Evolutionary conservation across 2,888 invertebrate genomes (phyloP).

Genomic region (Esperia sulphurella): DNA sequence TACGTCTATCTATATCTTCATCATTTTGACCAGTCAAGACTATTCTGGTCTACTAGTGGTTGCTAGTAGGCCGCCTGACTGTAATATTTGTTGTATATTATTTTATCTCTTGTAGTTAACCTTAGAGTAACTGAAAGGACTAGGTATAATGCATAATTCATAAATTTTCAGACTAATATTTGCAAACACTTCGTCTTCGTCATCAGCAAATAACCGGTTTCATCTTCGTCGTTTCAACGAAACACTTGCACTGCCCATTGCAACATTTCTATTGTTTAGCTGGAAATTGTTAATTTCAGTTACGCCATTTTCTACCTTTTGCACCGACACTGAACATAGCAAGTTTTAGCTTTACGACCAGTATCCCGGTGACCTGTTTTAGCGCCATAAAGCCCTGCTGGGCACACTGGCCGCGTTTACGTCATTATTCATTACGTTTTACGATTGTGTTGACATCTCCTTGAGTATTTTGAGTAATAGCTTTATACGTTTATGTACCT

Average conservation of each 20-base stretch:
- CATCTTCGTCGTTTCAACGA: neutral
- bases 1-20: too few species aligned
- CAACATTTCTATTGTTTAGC: neutral
- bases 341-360: conserved; percentile 44
- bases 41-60: too few species aligned
- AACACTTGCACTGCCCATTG: neutral
- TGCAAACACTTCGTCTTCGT: too few species aligned
- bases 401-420: conserved; percentile 43
- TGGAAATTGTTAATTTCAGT: neutral
- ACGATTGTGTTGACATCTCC: conserved; percentile 30
- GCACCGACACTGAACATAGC: conserved; percentile 28
- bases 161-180: too few species aligned
- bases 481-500: neutral
- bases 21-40: too few species aligned
- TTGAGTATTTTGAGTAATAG: conserved; percentile 18
- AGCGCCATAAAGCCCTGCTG: conserved; percentile 48
- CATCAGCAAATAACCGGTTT: too few species aligned
- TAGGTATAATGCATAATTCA: too few species aligned
- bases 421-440: conserved; percentile 34
- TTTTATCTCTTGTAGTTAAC: too few species aligned
- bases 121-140: too few species aligned
- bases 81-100: too few species aligned
- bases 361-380: conserved; percentile 50
- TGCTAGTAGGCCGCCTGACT: too few species aligned
- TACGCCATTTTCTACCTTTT: conserved; percentile 19